Evolutionary conservation across 2,113 vertebrate species (phyloP).

Genomic region (Chloroceryle aenea): DNA sequence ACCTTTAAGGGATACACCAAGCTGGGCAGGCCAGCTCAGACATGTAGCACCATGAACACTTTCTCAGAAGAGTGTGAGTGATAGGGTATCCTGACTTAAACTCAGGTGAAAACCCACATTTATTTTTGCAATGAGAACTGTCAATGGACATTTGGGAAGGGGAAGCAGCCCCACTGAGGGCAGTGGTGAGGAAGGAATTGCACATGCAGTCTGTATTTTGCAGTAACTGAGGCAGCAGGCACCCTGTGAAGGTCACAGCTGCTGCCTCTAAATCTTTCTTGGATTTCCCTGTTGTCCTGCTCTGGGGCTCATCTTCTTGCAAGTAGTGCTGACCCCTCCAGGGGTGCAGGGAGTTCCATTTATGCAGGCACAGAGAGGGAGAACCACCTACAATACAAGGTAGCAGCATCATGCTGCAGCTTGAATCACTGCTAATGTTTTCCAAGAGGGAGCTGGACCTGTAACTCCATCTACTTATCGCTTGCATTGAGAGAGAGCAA

Average conservation of each 20-base stretch:
- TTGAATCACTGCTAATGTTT: not conserved
- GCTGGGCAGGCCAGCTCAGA: not conserved
- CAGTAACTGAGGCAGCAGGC: not conserved
- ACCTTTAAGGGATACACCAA: not conserved
- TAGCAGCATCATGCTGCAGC: not conserved
- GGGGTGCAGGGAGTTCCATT: not conserved
- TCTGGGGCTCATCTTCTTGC: not conserved
- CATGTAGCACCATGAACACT: accelerated
- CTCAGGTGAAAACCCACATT: not conserved
- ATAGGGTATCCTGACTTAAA: not conserved
- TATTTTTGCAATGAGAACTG: not conserved
- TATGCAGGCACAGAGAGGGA: accelerated
- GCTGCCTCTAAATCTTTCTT: not conserved
- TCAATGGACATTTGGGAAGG: not conserved
- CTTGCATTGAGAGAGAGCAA: not conserved
- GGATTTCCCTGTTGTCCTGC: not conserved
- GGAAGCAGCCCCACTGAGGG: not conserved
- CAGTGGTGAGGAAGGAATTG: not conserved
- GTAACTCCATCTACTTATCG: not conserved
- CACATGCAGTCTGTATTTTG: not conserved
- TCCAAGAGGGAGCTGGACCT: not conserved
- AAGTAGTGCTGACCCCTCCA: not conserved
- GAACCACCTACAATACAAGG: accelerated
- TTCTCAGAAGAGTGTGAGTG: not conserved
- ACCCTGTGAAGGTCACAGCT: not conserved